Evolutionary conservation across 2,113 vertebrate genomes (phyloP).

Genomic region (Mirza zaza): DNA sequence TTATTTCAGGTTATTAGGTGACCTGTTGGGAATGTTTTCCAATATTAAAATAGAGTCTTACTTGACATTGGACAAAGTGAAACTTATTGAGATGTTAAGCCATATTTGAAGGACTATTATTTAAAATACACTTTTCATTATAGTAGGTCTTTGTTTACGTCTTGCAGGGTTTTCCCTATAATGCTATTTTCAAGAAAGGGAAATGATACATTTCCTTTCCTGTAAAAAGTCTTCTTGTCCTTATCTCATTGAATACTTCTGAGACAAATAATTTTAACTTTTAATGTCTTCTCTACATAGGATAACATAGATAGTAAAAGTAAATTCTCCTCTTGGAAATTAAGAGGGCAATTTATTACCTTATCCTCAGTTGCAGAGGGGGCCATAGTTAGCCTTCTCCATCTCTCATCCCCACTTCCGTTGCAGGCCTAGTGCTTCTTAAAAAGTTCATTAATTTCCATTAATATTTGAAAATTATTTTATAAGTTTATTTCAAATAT

Average conservation of each 20-base stretch:
- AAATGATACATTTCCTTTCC: neutral
- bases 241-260: neutral
- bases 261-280: neutral
- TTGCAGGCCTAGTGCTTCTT: neutral
- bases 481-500: neutral
- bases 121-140: neutral
- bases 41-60: neutral
- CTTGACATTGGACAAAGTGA: neutral
- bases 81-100: neutral
- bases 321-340: neutral
- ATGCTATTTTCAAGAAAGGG: neutral
- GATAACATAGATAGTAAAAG: neutral
- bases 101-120: neutral
- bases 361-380: neutral
- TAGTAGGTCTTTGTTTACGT: neutral
- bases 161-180: neutral
- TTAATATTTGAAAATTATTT: constrained; percentile 14
- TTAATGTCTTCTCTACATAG: neutral
- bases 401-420: fast-evolving
- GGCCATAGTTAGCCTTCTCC: neutral
- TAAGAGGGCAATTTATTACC: neutral
- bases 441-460: neutral
- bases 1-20: neutral
- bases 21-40: neutral
- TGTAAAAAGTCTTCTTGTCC: neutral